Percentiles rank a stretch among this genome's conserved stretches.
phyloP scores from a whole-genome alignment of 64 coral and sea anemone genomes.

The Dendronephthya gigantea region DNA sequence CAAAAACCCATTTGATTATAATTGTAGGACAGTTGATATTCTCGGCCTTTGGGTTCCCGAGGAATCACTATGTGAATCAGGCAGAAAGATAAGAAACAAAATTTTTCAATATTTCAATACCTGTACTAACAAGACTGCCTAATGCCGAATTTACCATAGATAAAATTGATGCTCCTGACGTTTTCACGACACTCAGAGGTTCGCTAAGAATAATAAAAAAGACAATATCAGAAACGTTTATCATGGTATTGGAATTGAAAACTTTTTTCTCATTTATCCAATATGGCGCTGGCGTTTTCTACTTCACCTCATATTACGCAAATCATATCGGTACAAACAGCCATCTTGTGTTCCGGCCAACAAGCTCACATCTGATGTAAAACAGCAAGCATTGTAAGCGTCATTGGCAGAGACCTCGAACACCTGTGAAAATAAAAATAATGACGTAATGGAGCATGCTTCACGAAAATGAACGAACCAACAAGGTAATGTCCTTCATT shows the following conservation, averaged over 20 bases:
- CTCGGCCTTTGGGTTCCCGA: too few relatives aligned
- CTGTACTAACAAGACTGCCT: neutral
- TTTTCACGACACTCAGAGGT: constrained; percentile 48
- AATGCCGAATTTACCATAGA: constrained; percentile 24
- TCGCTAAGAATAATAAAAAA: constrained; percentile 31
- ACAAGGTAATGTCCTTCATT: too few relatives aligned
- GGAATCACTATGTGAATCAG: too few relatives aligned
- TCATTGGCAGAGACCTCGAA: constrained; percentile 47
- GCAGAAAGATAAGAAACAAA: too few relatives aligned
- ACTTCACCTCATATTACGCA: constrained; percentile 56
- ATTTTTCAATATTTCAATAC: neutral
- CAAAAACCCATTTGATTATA: too few relatives aligned
- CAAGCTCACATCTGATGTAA: constrained; percentile 55
- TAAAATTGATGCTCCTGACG: constrained; percentile 51
- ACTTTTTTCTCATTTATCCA: neutral
- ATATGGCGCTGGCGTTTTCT: too few relatives aligned
- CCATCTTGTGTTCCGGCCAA: constrained; percentile 71
- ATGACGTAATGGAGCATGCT: neutral
- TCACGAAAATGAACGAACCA: neutral
- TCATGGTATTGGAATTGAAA: neutral
- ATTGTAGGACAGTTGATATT: too few relatives aligned
- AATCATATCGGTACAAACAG: constrained; percentile 48
- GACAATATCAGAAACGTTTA: neutral
- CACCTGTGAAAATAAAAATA: constrained; percentile 24
- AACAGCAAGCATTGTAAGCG: constrained; percentile 68